phyloP scores from a whole-genome alignment of 2,888 invertebrate species.

The Dendrolimus houi region DNA sequence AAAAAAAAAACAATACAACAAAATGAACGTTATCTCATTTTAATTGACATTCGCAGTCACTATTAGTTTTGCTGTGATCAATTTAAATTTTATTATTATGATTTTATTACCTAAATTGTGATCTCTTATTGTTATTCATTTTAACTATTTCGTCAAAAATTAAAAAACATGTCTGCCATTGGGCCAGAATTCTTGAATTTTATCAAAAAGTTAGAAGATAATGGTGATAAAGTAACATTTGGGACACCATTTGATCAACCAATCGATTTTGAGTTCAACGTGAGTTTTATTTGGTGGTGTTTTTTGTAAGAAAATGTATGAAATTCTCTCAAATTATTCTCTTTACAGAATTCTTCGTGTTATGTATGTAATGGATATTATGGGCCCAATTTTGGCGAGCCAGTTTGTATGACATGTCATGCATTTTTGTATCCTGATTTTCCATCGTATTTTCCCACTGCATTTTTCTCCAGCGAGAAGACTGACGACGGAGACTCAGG shows the following conservation, averaged over 20 bases:
- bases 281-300: slow-evolving; percentile 23
- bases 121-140: neutral
- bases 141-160: slow-evolving; percentile 8
- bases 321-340: no score
- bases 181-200: slow-evolving; percentile 54
- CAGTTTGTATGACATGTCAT: slow-evolving; percentile 94
- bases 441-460: slow-evolving; percentile 68
- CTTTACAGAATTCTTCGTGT: slow-evolving; percentile 82
- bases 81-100: no score
- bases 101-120: no score
- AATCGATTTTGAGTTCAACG: slow-evolving; percentile 62
- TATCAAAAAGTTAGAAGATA: slow-evolving; percentile 61
- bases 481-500: slow-evolving; percentile 95
- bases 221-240: slow-evolving; percentile 51
- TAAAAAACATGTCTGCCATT: slow-evolving; percentile 43
- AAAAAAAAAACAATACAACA: no score
- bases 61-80: no score
- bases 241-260: slow-evolving; percentile 41
- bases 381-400: slow-evolving; percentile 93
- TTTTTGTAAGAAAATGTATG: neutral
- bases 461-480: slow-evolving; percentile 70
- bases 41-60: no score
- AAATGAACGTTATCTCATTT: no score
- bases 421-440: slow-evolving; percentile 93
- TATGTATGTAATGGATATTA: slow-evolving; percentile 94